Conservation (phyloP, 2,888 invertebrate species). For the Macrophya annulata region DNA sequence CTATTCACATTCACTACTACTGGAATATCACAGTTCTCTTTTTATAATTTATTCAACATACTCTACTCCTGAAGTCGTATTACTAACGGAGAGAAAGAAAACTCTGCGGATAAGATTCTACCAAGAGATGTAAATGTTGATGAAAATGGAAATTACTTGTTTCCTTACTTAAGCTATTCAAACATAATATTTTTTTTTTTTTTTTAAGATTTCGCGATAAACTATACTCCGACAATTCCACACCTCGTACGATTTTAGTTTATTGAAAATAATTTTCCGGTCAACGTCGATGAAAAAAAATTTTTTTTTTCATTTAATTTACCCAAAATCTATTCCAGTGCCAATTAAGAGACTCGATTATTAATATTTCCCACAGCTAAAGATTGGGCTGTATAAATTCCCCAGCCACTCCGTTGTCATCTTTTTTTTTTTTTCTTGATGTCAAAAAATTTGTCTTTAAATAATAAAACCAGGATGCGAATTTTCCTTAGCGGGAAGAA, state of each 20-base stretch:
- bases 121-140: slow-evolving; percentile 30
- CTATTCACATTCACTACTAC: slow-evolving; percentile 35
- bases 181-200: background rate
- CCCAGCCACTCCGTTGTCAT: background rate
- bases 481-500: background rate
- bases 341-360: too few relatives aligned
- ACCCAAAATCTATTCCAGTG: too few relatives aligned
- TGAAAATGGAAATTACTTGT: slow-evolving; percentile 38
- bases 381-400: background rate
- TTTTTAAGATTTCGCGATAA: too few relatives aligned
- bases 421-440: background rate
- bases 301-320: too few relatives aligned
- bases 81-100: background rate
- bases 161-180: background rate
- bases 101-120: slow-evolving; percentile 14
- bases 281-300: too few relatives aligned
- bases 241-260: background rate
- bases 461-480: background rate
- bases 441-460: background rate
- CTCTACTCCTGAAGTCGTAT: slow-evolving; percentile 17
- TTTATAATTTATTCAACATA: slow-evolving; percentile 29
- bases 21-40: background rate
- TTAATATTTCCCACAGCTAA: background rate
- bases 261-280: background rate
- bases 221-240: background rate